These are phyloP conservation scores for Eucriotettix oculatus DNA, from an alignment of 2,888 invertebrate species.

Conservation along the genomic window DNA sequence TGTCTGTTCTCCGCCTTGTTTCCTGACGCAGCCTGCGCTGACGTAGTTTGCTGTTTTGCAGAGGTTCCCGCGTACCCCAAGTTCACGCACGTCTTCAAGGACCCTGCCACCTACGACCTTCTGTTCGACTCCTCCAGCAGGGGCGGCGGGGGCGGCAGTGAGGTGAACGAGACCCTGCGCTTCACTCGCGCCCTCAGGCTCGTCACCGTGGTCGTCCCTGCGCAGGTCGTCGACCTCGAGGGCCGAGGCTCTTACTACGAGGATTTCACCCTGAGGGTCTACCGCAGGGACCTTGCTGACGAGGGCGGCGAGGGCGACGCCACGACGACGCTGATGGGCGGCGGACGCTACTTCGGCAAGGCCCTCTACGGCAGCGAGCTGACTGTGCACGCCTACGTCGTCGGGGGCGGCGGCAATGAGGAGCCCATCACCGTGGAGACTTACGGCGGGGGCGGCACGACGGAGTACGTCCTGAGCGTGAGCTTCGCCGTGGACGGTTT, in stretches of 20 bases:
- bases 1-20: no score
- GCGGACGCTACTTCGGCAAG: background rate
- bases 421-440: background rate
- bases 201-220: background rate
- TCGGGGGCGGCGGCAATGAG: background rate
- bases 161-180: background rate
- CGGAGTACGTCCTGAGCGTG: background rate
- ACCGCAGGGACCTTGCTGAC: no score
- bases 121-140: background rate
- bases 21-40: no score
- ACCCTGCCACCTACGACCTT: background rate
- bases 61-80: background rate
- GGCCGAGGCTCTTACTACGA: background rate
- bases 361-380: background rate
- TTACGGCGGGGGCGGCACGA: background rate
- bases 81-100: background rate
- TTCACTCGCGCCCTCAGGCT: background rate
- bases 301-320: no score
- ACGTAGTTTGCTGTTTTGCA: no score
- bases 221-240: background rate
- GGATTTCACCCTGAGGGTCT: background rate
- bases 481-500: background rate
- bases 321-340: background rate
- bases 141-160: no score
- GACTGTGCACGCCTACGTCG: background rate